Evolutionary conservation across 2,113 vertebrate species (phyloP), one percentile per base, ranked within the genome.

Genomic region (Noctilio leporinus): DNA sequence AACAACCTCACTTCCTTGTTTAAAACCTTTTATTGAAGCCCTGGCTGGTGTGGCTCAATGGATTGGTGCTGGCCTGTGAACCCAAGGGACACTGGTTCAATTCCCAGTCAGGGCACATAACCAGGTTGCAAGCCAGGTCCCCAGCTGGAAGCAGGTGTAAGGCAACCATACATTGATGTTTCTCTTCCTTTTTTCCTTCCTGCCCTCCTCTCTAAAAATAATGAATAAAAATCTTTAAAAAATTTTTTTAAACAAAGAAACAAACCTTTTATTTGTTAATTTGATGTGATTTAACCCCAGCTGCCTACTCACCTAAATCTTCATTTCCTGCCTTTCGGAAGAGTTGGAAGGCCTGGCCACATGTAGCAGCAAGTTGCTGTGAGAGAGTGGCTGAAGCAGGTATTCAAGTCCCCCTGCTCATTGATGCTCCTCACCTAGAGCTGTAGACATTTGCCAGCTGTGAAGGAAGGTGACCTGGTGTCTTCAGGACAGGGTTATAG

Each of bases 351-450:
- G n/a, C 12, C 55, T 89, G 45, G 33, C 1, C 2, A 14, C 20
- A 4, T 2, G n/a, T 83, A n/a, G 12, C 11, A 55, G 43, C 0
- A 0, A 4, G 47, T 16, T 43, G 33, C 35, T 20, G 4, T 80
- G 38, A 45, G n/a, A 69, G 72, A 92, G 26, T 14, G 53, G 35
- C 47, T 11, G 40, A 16, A 62, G 10, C 7, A 49, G 22, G 40
- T 1, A 6, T 35, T 76, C n/a, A 30, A 7, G 19, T 14, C 47
- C n/a, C 28, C 28, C 30, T n/a, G 73, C n/a, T 77, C n/a, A 8
- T 7, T 24, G 40, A 7, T n/a, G 40, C 16, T 40, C 26, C 26
- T 72, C 22, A 62, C 51, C 33, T 81, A 43, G 19, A 20, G 28
- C 35, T 55, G 35, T 53, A 28, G 67, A 19, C 64, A 45, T 17